Conservation (phyloP, 2,888 invertebrate species). For the Habrosyne pyritoides region DNA sequence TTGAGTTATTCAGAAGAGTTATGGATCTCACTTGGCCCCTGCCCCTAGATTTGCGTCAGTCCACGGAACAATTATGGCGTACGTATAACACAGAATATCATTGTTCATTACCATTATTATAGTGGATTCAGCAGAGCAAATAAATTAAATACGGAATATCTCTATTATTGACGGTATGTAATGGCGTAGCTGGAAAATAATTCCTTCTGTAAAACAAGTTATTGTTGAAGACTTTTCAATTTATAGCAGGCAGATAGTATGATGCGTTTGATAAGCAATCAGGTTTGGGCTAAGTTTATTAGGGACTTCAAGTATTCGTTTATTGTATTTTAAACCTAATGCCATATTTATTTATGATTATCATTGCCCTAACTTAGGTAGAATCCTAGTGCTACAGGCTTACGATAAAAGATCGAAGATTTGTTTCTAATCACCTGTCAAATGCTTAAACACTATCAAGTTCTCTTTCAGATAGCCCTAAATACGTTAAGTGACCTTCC, state of each 20-base stretch:
- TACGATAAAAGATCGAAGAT: no score
- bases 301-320: no score
- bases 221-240: neutral
- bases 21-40: constrained; percentile 71
- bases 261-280: neutral
- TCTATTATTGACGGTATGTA: neutral
- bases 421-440: no score
- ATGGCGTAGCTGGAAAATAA: neutral
- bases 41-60: constrained; percentile 73
- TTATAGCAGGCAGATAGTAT: neutral
- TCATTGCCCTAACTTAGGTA: no score
- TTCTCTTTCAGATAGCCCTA: neutral
- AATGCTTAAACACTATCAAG: no score
- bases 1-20: constrained; percentile 55
- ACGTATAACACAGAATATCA: constrained; percentile 54
- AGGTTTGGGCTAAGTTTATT: no score
- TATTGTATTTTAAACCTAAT: no score
- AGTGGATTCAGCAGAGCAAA: constrained; percentile 24
- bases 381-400: no score
- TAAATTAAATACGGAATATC: constrained; percentile 5
- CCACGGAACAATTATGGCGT: constrained; percentile 71
- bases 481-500: neutral
- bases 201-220: neutral
- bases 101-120: constrained; percentile 55
- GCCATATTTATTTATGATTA: no score